Percentiles rank a stretch among this genome's conserved stretches.
Evolutionary conservation across 2,888 invertebrate genomes (phyloP).

Genomic region (Zele albiditarsus): DNA sequence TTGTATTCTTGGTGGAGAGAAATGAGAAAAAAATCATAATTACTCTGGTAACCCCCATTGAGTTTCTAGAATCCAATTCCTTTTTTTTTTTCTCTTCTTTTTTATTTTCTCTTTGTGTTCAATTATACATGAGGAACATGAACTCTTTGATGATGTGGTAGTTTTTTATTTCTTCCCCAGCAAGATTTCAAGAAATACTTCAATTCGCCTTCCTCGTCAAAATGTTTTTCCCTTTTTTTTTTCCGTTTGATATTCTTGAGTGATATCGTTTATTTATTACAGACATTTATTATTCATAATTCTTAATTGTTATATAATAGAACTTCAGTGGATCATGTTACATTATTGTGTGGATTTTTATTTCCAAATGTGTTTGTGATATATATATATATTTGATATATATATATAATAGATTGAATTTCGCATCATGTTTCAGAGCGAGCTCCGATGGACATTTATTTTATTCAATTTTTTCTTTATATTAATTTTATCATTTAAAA

Average conservation of each 20-base stretch:
- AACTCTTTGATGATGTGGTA: background rate
- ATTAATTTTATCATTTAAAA: slow-evolving; percentile 27
- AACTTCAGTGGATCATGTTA: slow-evolving; percentile 68
- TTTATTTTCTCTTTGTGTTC: background rate
- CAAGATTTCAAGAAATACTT: background rate
- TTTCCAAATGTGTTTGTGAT: background rate
- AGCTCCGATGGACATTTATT: slow-evolving; percentile 61
- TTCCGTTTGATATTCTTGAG: slow-evolving; percentile 54
- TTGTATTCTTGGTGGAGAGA: slow-evolving; percentile 11
- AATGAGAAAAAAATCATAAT: slow-evolving; percentile 14
- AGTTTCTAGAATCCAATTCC: background rate
- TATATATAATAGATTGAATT: slow-evolving; percentile 56
- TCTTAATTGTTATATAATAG: slow-evolving; percentile 68
- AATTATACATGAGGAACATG: background rate
- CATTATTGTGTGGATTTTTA: slow-evolving; percentile 54
- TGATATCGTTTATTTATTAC: slow-evolving; percentile 71
- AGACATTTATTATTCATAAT: slow-evolving; percentile 72
- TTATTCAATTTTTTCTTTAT: background rate
- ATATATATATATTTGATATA: slow-evolving; percentile 15
- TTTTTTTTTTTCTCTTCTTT: background rate
- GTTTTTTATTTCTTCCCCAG: background rate
- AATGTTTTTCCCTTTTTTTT: slow-evolving; percentile 27
- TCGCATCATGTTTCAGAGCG: slow-evolving; percentile 59
- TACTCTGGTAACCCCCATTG: slow-evolving; percentile 18
- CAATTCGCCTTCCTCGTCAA: background rate